phyloP scores from a whole-genome alignment of 1,140 invertebrate genomes.

The Drosophila sucinea region DNA sequence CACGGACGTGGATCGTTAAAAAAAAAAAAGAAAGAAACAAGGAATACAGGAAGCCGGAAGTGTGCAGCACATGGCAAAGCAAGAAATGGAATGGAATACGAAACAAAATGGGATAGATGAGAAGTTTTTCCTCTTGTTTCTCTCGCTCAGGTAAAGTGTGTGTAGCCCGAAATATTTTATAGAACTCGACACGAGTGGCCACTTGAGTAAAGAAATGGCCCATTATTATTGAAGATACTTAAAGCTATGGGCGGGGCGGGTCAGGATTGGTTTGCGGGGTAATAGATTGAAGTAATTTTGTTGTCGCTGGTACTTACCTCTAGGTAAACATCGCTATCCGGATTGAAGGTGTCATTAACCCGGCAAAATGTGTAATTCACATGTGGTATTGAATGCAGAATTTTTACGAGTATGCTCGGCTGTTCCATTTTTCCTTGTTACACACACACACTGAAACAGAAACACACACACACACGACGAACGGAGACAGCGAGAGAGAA shows the following conservation, averaged over 20 bases:
- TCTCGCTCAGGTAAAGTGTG: not conserved
- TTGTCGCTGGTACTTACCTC: conserved; percentile 87
- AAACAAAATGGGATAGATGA: conserved; percentile 36
- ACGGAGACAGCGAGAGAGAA: conserved; percentile 3
- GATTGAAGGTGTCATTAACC: conserved; percentile 96
- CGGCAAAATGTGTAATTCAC: conserved; percentile 93
- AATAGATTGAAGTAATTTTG: not conserved
- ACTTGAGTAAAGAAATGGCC: conserved; percentile 19
- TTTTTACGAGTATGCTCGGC: conserved; percentile 84
- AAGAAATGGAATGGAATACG: conserved; percentile 39
- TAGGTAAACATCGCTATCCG: conserved; percentile 93
- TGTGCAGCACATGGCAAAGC: conserved; percentile 73
- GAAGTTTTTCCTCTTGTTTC: conserved; percentile 5
- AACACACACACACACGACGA: conserved; percentile 11
- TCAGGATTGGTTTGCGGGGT: not conserved
- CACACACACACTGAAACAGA: conserved; percentile 4
- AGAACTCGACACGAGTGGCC: conserved; percentile 9
- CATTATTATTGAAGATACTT: conserved; percentile 15
- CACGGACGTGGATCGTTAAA: conserved; percentile 33
- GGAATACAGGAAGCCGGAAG: conserved; percentile 65
- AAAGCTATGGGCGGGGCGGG: not conserved
- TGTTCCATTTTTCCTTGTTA: conserved; percentile 76
- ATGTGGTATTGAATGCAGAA: conserved; percentile 94
- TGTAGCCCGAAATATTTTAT: conserved; percentile 7
- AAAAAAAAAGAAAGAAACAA: conserved; percentile 22